Conservation (phyloP, 2,888 invertebrate genomes). For the Limnephilus rhombicus region DNA sequence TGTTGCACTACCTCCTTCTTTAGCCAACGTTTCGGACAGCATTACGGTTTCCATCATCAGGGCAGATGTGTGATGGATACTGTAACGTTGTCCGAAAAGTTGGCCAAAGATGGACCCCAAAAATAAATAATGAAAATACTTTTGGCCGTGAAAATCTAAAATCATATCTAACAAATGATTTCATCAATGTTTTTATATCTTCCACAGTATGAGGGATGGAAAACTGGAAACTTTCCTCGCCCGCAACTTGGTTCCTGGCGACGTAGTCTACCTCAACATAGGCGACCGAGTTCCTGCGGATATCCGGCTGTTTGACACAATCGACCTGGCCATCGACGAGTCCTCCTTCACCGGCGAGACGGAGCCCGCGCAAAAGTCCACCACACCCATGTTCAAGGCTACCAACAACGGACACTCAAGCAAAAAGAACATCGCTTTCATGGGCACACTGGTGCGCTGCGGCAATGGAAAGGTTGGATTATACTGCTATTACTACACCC, state of each 20-base stretch:
- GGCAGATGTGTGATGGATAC: too few species aligned
- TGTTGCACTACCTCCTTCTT: too few species aligned
- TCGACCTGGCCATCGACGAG: constrained; percentile 96
- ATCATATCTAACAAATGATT: too few species aligned
- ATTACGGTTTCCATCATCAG: too few species aligned
- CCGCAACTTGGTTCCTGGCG: constrained; percentile 97
- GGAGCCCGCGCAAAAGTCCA: constrained; percentile 91
- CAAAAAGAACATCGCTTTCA: constrained; percentile 94
- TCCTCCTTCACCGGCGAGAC: constrained; percentile 99
- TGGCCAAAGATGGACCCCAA: too few species aligned
- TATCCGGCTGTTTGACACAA: constrained; percentile 93
- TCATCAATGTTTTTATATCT: not conserved
- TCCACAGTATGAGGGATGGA: constrained; percentile 88
- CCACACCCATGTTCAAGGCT: constrained; percentile 81
- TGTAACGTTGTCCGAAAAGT: too few species aligned
- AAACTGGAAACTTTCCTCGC: constrained; percentile 94
- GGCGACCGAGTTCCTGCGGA: constrained; percentile 99
- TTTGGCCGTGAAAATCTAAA: too few species aligned
- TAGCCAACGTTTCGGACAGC: too few species aligned
- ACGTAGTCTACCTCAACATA: constrained; percentile 93
- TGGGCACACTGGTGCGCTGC: constrained; percentile 98
- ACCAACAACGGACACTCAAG: constrained; percentile 82
- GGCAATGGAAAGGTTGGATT: constrained; percentile 93
- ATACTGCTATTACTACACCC: not conserved
- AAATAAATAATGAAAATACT: too few species aligned